Conservation (phyloP, 2,113 vertebrate genomes). For the Paraplagusia blochii region DNA sequence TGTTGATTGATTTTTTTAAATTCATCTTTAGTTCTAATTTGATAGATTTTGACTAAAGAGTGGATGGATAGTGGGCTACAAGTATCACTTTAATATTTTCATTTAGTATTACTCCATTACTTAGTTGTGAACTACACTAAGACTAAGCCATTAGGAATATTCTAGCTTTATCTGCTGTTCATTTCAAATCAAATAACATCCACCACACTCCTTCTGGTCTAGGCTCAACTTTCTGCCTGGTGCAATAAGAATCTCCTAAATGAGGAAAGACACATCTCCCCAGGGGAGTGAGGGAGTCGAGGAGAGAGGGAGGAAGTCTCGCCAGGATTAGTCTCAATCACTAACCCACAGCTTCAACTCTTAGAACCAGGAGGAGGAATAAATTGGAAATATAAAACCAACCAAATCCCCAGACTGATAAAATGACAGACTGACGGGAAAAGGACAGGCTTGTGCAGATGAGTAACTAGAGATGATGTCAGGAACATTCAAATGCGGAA, state of each 20-base stretch:
- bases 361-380: slow-evolving; percentile 51
- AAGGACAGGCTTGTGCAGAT: slow-evolving; percentile 36
- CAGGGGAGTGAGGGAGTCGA: slow-evolving; percentile 25
- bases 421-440: slow-evolving; percentile 35
- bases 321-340: slow-evolving; percentile 64
- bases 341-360: slow-evolving; percentile 50
- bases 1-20: no score
- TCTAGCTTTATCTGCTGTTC: slow-evolving; percentile 15
- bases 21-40: no score
- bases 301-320: slow-evolving; percentile 48
- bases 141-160: slow-evolving; percentile 7
- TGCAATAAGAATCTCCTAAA: slow-evolving; percentile 36
- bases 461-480: slow-evolving; percentile 9
- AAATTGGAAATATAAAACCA: slow-evolving; percentile 53
- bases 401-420: slow-evolving; percentile 61
- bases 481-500: slow-evolving; percentile 10
- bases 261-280: slow-evolving; percentile 38
- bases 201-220: slow-evolving; percentile 26
- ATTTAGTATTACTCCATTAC: no score
- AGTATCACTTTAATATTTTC: no score
- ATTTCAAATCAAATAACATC: slow-evolving; percentile 33
- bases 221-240: slow-evolving; percentile 10
- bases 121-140: no score
- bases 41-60: no score
- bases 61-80: no score